Base-by-base conservation (phyloP, 2,888 invertebrate genomes). In the Epirrhoe alternata region DNA sequence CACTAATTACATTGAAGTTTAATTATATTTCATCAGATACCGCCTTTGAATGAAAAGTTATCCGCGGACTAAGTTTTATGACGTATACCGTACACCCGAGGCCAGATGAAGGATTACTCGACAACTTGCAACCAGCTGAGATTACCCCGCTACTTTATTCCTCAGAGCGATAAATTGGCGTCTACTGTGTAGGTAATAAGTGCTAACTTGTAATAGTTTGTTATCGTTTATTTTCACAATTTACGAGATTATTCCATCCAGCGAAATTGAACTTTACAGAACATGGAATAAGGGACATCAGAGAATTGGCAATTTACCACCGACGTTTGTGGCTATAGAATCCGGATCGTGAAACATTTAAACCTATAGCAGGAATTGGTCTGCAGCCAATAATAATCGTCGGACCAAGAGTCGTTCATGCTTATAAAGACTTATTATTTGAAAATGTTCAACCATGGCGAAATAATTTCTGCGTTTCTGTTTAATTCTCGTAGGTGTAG, bases 81-180 rank as follows among this genome's bases (percentile, higher is more conserved):
- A 81, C 75, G 75, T 79, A 24, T 24, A 74, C 77, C 71, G 63
- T 47, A 62, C 51, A 73, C 75, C 70, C 76, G 72, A 68, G 74
- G 74, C 72, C 76, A 80, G 80, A 82, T 84, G 84, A 87, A 82
- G 81, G 84, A 86, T 87, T 84, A 85, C 77, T 59, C 63, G 47
- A 67, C 67, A 77, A 85, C 74, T 76, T 74, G 66, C 75, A 64
- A 71, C 75, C 76, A 77, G 76, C 78, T 75, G 80, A 78, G 81
- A 83, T 85, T 79, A 82, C 77, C 75, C 71, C 75, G 77, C 77
- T 68, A 80, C 76, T 79, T 83, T 80, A 80, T 81, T 81, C 76
- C 76, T 77, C 75, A 73, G 71, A 75, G 80, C 77, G 74, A 83
- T 85, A 85, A 85, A 84, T 84, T 76, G 73, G 62, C 66, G 55